Conservation (phyloP, 2,797 vertebrate genomes). For the Masticophis lateralis region DNA sequence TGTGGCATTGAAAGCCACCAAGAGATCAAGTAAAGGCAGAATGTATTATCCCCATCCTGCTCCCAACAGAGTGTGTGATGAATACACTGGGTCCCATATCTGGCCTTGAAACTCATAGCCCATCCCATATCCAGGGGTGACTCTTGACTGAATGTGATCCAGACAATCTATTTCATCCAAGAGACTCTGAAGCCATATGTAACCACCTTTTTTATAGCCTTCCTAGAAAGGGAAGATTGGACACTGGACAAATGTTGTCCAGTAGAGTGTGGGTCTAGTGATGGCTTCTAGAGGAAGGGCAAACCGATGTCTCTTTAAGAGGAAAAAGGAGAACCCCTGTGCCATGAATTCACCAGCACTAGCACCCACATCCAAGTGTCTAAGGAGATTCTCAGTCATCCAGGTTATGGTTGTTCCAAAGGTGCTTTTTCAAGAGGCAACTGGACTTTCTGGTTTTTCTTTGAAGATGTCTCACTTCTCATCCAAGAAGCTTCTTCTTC, state of each 20-base stretch:
- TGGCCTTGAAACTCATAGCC: no score
- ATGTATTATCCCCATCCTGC: neutral
- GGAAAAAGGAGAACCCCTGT: neutral
- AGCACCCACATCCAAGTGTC: neutral
- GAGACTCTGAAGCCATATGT: neutral
- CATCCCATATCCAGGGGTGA: neutral
- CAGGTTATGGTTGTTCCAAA: no score
- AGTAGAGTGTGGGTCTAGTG: neutral
- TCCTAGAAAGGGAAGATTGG: neutral
- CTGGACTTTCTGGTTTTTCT: no score
- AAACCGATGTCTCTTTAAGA: neutral
- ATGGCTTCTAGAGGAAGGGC: neutral
- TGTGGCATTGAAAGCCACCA: neutral
- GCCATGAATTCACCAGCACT: neutral
- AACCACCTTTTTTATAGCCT: neutral
- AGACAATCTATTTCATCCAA: neutral
- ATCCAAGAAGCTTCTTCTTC: no score
- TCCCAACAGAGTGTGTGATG: neutral
- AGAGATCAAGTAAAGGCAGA: neutral
- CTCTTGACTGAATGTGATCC: neutral
- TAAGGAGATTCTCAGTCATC: no score
- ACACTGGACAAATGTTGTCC: no score
- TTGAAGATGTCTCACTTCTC: no score
- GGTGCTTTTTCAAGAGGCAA: no score
- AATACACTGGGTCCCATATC: no score